Percentiles rank a stretch among this genome's conserved stretches.
These are phyloP conservation scores for Drosophila lacertosa DNA, from an alignment of 1,140 invertebrate genomes.

Conservation along the genomic window DNA sequence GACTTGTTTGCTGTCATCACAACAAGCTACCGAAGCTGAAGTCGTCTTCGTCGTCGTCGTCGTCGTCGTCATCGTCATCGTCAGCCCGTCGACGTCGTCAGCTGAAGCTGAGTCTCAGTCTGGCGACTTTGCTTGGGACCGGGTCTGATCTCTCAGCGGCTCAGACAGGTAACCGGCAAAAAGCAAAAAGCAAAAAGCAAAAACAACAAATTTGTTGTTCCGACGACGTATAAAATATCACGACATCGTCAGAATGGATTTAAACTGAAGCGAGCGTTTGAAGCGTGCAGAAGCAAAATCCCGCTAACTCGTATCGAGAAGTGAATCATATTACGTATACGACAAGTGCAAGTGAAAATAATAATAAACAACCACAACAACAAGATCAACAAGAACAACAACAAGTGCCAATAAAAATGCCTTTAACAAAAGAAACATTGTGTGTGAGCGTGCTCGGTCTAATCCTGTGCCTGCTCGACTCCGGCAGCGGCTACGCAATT, in stretches of 20 bases:
- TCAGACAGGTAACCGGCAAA: conserved; percentile 45
- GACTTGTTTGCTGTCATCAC: conserved; percentile 77
- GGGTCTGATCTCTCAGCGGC: conserved; percentile 13
- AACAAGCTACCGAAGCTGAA: conserved; percentile 64
- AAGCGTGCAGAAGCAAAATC: conserved; percentile 64
- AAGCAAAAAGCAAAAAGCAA: conserved; percentile 3
- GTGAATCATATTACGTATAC: conserved; percentile 17
- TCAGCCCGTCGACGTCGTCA: conserved; percentile 33
- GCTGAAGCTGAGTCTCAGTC: not conserved
- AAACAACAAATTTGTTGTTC: conserved; percentile 8
- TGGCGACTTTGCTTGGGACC: conserved; percentile 11
- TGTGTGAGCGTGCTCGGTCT: conserved; percentile 25
- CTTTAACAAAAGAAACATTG: conserved; percentile 31
- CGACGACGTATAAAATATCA: conserved; percentile 77
- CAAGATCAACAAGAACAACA: conserved; percentile 38
- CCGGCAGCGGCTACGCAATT: conserved; percentile 57
- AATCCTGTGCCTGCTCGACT: conserved; percentile 7
- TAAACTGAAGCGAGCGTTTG: conserved; percentile 76
- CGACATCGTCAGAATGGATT: conserved; percentile 78
- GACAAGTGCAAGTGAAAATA: not conserved
- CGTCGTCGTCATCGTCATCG: not conserved
- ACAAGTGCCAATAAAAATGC: conserved; percentile 42
- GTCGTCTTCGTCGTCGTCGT: conserved; percentile 35
- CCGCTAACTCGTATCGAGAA: conserved; percentile 5
- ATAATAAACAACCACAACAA: conserved; percentile 13